These are phyloP conservation scores for Anhinga anhinga DNA, from an alignment of 2,113 vertebrate species.

Conservation along the genomic window DNA sequence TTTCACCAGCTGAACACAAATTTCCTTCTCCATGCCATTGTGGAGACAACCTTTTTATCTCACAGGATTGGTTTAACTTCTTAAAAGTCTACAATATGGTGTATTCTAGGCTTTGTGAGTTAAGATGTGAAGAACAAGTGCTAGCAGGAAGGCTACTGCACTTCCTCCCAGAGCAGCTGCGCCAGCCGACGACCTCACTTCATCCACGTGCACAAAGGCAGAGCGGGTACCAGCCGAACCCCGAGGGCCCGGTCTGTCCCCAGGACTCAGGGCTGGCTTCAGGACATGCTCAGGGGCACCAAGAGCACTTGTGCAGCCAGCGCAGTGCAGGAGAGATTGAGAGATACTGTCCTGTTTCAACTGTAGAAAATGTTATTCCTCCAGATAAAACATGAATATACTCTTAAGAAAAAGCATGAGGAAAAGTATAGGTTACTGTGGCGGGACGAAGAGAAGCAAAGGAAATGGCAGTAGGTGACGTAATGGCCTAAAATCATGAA, in stretches of 20 bases:
- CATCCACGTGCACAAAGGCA: not conserved
- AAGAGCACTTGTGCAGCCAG: not conserved
- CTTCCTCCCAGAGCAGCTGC: not conserved
- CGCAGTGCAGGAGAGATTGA: not conserved
- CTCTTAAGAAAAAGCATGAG: not conserved
- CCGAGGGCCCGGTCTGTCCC: accelerated
- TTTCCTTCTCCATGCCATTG: not conserved
- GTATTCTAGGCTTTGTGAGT: not conserved
- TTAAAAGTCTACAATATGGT: not conserved
- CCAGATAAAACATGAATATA: not conserved
- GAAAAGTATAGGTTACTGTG: not conserved
- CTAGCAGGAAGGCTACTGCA: not conserved
- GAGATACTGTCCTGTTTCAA: not conserved
- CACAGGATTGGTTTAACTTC: not conserved
- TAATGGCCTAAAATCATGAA: not conserved
- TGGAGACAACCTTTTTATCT: not conserved
- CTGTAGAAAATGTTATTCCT: not conserved
- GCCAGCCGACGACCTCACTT: not conserved
- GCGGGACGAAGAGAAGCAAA: not conserved
- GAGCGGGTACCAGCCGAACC: not conserved
- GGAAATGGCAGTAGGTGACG: not conserved
- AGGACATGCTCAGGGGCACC: not conserved
- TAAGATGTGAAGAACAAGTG: not conserved
- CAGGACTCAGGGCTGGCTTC: not conserved
- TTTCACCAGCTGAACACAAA: not conserved